Conservation (phyloP, 92 coral and sea anemone species). For the Porites lobata region DNA sequence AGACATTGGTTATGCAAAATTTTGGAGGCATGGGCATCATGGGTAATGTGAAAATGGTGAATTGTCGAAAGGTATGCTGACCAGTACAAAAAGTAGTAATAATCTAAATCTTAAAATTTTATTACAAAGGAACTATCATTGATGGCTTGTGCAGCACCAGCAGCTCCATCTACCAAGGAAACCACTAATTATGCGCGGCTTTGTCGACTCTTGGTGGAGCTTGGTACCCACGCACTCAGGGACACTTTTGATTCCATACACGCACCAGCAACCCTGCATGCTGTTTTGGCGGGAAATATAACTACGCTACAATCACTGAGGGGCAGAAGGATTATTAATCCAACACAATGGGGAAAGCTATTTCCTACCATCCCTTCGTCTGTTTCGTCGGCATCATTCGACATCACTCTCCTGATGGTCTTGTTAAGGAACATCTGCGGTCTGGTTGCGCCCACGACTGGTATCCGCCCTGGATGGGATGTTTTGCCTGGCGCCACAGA, state of each 20-base stretch:
- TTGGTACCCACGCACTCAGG: background rate
- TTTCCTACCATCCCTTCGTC: background rate
- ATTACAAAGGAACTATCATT: no score
- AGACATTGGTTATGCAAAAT: no score
- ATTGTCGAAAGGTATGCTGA: no score
- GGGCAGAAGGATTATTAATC: background rate
- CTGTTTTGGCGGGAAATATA: background rate
- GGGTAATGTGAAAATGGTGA: no score
- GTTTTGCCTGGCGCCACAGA: slow-evolving; percentile 33
- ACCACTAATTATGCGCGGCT: background rate
- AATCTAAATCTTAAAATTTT: no score
- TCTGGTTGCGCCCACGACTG: slow-evolving; percentile 23
- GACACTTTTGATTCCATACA: background rate
- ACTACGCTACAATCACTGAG: background rate
- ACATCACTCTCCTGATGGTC: background rate
- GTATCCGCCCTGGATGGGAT: slow-evolving; percentile 28
- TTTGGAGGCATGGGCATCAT: no score
- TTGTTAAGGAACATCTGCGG: background rate
- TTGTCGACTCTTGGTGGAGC: background rate
- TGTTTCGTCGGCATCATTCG: background rate
- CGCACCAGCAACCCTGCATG: background rate
- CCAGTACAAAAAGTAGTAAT: no score
- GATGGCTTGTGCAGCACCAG: background rate
- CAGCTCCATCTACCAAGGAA: background rate
- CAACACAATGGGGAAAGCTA: background rate